Evolutionary conservation across 1,140 invertebrate genomes (phyloP), one percentile per base, ranked within the genome.

Genomic region (Globodera rostochiensis): DNA sequence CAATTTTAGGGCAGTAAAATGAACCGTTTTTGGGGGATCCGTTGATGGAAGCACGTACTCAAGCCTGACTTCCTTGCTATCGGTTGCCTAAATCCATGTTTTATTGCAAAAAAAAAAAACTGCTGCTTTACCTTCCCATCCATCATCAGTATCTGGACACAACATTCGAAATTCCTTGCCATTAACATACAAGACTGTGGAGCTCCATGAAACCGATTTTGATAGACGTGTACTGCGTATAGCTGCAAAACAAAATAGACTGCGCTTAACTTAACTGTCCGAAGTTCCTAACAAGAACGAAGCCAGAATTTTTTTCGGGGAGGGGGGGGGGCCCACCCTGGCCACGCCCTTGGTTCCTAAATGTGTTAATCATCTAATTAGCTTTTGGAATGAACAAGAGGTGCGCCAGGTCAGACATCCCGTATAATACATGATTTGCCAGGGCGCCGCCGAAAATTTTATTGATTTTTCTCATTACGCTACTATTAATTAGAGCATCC

Each of bases 81-180:
- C 46, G 74, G 19, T 15, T 15, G 36, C 46, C 74, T 75, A 6
- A 75, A 75, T 13, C 13, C n/a, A n/a, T 7, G 49, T 19, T 47
- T 36, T n/a, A 47, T 73, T 73, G 6, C n/a, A n/a, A 25, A 46
- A 36, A 21, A n/a, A n/a, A 47, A 73, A 1, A 36, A 73, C 19
- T 6, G 11, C n/a, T 53, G 36, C 21, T 6, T 49, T 46, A 57
- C 57, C 74, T 66, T 75, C 49, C 49, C 74, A 53, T 75, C 74
- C 19, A 46, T 75, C 49, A 36, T 75, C 45, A 75, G 15, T n/a
- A 75, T n/a, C n/a, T 75, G 15, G 21, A 75, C 19, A 75, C 74
- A 75, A 47, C 74, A n/a, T 75, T 75, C 74, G 21, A 75, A 75
- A n/a, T 75, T 57, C 11, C 46, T 53, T 19, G 50, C 74, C 66